These are phyloP conservation scores for Bombus fervidus DNA, from an alignment of 1,140 invertebrate genomes.

Conservation along the genomic window DNA sequence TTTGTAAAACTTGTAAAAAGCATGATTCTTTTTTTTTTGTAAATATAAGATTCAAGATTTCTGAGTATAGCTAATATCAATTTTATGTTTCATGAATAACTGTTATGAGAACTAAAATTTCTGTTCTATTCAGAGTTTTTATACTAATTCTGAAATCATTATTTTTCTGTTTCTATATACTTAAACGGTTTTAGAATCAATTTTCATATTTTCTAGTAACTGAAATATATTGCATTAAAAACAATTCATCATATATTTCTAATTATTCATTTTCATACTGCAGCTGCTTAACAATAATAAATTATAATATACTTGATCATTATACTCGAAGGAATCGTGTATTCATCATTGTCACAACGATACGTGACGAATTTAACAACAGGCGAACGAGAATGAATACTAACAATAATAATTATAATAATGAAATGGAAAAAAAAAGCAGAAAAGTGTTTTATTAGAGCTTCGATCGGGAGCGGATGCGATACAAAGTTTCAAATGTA, in stretches of 20 bases:
- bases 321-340: background rate
- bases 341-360: constrained; percentile 42
- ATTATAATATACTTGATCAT: background rate
- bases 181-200: no score
- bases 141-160: no score
- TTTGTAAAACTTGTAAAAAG: no score
- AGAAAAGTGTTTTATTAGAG: constrained; percentile 35
- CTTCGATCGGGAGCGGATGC: constrained; percentile 15
- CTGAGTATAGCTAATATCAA: background rate
- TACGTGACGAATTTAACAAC: constrained; percentile 34
- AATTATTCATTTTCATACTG: background rate
- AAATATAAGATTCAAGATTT: background rate
- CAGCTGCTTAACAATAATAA: background rate
- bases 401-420: background rate
- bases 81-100: no score
- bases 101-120: no score
- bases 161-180: no score
- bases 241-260: background rate
- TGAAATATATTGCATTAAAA: background rate
- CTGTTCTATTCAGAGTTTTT: no score
- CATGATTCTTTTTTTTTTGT: background rate
- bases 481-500: constrained; percentile 59
- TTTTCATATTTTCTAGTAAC: no score
- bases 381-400: constrained; percentile 4
- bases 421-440: background rate